phyloP scores from a whole-genome alignment of 2,888 invertebrate species.

The Parasteatoda lunata region DNA sequence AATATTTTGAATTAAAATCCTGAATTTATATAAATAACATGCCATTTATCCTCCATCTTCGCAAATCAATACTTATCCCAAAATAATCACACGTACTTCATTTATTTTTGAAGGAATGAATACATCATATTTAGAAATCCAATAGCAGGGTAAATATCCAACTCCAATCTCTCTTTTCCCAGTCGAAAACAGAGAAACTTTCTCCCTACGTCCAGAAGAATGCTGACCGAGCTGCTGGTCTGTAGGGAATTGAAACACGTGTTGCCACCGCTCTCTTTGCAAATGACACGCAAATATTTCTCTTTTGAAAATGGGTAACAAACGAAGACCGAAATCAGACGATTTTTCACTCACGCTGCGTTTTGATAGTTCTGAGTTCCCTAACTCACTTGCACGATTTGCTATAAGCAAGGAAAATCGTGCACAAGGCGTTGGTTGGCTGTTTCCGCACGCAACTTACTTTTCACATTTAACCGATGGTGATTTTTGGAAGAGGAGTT shows the following conservation, averaged over 20 bases:
- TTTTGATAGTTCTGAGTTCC: conserved; percentile 38
- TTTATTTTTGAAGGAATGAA: too few relatives aligned
- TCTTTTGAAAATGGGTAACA: conserved; percentile 5
- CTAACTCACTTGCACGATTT: conserved; percentile 4
- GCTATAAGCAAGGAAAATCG: background rate
- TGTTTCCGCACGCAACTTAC: background rate
- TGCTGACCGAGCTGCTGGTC: conserved; percentile 18
- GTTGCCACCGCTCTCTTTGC: conserved; percentile 16
- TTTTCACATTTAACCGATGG: background rate
- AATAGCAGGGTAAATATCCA: too few relatives aligned
- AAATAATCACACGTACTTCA: too few relatives aligned
- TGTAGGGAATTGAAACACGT: conserved; percentile 31
- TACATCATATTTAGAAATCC: too few relatives aligned
- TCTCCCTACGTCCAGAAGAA: background rate
- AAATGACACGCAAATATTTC: conserved; percentile 37
- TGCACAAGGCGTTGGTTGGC: background rate
- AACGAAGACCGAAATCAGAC: conserved; percentile 10
- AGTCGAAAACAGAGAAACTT: background rate
- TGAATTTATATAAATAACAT: too few relatives aligned
- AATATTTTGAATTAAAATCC: too few relatives aligned
- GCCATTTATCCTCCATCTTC: too few relatives aligned
- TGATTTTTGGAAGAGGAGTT: background rate
- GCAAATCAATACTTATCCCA: too few relatives aligned
- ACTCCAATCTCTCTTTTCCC: background rate
- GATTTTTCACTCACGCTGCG: conserved; percentile 43